Percentiles rank a stretch among this genome's conserved stretches.
Conservation (phyloP, 2,113 vertebrate species). For the Burhinus bistriatus region DNA sequence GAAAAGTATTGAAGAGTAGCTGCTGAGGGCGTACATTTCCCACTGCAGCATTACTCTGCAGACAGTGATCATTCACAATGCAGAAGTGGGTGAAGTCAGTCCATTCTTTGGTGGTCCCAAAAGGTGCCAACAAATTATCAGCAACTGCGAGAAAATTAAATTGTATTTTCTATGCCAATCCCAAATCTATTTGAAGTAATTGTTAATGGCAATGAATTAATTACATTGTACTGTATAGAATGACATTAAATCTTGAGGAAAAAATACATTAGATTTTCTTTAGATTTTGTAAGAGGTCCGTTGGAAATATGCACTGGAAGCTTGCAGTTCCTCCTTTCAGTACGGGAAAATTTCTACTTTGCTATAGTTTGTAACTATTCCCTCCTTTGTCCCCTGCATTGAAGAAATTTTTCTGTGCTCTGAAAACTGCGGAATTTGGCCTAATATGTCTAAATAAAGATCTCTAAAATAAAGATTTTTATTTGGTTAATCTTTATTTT, state of each 20-base stretch:
- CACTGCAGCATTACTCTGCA: rapidly evolving
- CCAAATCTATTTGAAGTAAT: constrained; percentile 14
- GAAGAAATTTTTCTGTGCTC: not conserved
- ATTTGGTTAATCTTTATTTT: not conserved
- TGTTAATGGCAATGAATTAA: constrained; percentile 46
- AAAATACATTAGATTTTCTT: not conserved
- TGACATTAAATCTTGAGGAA: constrained; percentile 9
- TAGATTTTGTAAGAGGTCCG: not conserved
- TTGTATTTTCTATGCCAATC: not conserved
- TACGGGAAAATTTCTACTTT: not conserved
- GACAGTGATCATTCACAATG: not conserved
- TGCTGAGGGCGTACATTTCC: not conserved
- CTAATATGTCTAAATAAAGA: not conserved
- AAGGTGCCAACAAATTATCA: not conserved
- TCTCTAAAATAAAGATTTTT: not conserved
- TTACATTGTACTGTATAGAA: constrained; percentile 20
- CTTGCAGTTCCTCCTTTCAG: not conserved
- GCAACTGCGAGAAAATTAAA: not conserved
- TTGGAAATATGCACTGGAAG: not conserved
- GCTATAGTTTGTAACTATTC: not conserved
- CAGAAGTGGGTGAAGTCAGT: not conserved
- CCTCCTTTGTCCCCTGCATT: not conserved
- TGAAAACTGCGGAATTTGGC: not conserved
- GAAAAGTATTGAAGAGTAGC: not conserved
- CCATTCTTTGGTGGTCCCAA: not conserved